These are phyloP conservation scores for Drosophila anomelani DNA, from an alignment of 2,888 invertebrate species.

Conservation along the genomic window DNA sequence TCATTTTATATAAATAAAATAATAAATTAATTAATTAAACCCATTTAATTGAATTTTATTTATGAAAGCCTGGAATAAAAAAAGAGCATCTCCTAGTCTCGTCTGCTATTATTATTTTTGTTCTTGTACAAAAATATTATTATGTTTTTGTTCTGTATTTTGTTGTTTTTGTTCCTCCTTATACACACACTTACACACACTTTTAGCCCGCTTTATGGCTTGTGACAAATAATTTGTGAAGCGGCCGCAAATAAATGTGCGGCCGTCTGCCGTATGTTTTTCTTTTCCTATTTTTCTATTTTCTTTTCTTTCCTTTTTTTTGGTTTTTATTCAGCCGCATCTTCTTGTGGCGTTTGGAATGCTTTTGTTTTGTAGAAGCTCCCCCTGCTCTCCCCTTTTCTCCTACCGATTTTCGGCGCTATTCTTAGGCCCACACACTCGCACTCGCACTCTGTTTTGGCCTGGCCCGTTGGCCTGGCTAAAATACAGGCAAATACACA, in stretches of 20 bases:
- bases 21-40: no score
- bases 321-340: constrained; percentile 24
- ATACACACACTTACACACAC: constrained; percentile 7
- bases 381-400: background rate
- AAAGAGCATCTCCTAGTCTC: background rate
- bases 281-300: constrained; percentile 13
- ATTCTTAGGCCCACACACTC: constrained; percentile 57
- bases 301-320: background rate
- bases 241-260: constrained; percentile 77
- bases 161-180: background rate
- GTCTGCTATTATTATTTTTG: background rate
- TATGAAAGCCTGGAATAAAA: no score
- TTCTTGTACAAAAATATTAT: background rate
- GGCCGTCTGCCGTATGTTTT: constrained; percentile 47
- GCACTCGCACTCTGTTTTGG: constrained; percentile 48
- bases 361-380: constrained; percentile 62
- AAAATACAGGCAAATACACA: constrained; percentile 68
- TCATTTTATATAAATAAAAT: no score
- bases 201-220: constrained; percentile 67
- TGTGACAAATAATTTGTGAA: constrained; percentile 80
- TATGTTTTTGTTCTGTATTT: background rate
- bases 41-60: no score
- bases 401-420: constrained; percentile 40
- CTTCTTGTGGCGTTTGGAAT: constrained; percentile 59
- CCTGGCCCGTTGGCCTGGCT: constrained; percentile 41